Conservation (phyloP, 37 sponge, comb jelly and placozoan species). For the Spongilla lacustris region DNA sequence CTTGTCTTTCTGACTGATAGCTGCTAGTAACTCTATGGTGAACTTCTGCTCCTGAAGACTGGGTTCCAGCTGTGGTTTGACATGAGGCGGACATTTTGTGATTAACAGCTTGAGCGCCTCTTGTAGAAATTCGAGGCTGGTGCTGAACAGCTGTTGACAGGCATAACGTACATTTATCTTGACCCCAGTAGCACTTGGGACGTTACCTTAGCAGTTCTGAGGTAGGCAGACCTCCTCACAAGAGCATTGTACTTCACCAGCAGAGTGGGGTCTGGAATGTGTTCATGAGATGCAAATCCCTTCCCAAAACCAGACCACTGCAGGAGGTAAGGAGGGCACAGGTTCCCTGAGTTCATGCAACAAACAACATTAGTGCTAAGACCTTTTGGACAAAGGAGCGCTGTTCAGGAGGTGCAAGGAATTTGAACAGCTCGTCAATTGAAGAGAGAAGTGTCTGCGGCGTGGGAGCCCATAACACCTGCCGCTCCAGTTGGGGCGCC, state of each 20-base stretch:
- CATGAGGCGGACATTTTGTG: neutral
- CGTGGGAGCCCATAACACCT: conserved; percentile 15
- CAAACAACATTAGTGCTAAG: neutral
- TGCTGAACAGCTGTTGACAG: conserved; percentile 15
- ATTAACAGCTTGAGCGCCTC: conserved; percentile 44
- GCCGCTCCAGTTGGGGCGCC: conserved; percentile 32
- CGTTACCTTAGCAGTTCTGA: conserved; percentile 37
- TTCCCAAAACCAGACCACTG: conserved; percentile 54
- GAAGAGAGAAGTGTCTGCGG: conserved; percentile 17
- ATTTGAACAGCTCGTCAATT: conserved; percentile 42
- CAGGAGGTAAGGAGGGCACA: neutral
- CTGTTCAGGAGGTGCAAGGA: conserved; percentile 42
- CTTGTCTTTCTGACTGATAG: neutral
- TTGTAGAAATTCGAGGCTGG: conserved; percentile 27
- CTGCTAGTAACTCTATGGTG: conserved; percentile 38
- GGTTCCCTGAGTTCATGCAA: neutral
- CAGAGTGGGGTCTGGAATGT: conserved; percentile 41
- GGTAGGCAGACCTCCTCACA: conserved; percentile 36
- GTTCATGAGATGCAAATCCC: conserved; percentile 39
- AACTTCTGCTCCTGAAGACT: conserved; percentile 53
- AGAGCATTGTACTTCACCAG: conserved; percentile 74
- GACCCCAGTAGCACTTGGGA: neutral
- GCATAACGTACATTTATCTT: neutral
- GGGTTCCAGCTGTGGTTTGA: conserved; percentile 21
- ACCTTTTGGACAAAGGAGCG: conserved; percentile 45